Conservation (phyloP, 2,888 invertebrate genomes). For the Brenthis hecate region DNA sequence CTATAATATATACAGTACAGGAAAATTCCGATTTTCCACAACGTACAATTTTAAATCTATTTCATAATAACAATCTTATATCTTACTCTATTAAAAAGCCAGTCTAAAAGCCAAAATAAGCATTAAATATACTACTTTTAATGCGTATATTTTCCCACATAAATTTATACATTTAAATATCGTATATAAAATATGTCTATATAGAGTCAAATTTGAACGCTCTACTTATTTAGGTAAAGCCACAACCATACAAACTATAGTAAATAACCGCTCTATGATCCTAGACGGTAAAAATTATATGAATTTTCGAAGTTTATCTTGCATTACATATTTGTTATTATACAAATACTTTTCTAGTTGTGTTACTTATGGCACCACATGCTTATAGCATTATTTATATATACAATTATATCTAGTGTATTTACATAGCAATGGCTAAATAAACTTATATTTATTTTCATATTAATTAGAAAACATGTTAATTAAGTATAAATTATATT, state of each 20-base stretch:
- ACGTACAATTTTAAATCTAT: conserved; percentile 40
- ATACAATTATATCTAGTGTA: conserved; percentile 48
- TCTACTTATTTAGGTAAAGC: conserved; percentile 32
- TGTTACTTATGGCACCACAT: conserved; percentile 79
- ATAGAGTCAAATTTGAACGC: conserved; percentile 33
- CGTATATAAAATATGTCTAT: conserved; percentile 28
- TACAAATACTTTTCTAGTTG: conserved; percentile 66
- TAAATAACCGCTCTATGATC: conserved; percentile 33
- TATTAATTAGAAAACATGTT: conserved; percentile 9
- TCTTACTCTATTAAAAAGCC: conserved; percentile 73
- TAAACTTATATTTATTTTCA: conserved; percentile 18
- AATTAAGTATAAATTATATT: conserved; percentile 13
- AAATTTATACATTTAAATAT: conserved; percentile 63
- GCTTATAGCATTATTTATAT: conserved; percentile 75
- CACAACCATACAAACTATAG: conserved; percentile 39
- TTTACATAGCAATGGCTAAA: conserved; percentile 25
- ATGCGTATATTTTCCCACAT: conserved; percentile 82
- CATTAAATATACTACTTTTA: conserved; percentile 76
- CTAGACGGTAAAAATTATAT: conserved; percentile 22
- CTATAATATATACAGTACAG: conserved; percentile 39
- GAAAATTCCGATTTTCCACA: conserved; percentile 36
- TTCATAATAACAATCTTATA: conserved; percentile 59
- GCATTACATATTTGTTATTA: conserved; percentile 31
- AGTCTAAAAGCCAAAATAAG: conserved; percentile 74
- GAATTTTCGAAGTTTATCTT: conserved; percentile 29